Percentiles rank a stretch among this genome's conserved stretches.
These are phyloP conservation scores for Nipponacmea schrenckii DNA, from an alignment of 2,888 invertebrate species.

Conservation along the genomic window DNA sequence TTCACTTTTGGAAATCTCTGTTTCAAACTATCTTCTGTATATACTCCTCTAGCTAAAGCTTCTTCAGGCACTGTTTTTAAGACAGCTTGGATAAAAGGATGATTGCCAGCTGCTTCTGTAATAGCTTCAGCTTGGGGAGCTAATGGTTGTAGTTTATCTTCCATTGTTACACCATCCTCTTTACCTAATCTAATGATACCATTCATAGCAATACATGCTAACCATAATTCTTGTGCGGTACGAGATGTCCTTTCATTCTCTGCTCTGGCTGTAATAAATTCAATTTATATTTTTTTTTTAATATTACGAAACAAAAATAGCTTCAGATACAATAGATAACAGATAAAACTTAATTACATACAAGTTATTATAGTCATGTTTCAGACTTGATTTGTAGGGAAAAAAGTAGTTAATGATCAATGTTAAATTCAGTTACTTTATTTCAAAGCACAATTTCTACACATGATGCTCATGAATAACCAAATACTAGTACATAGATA, in stretches of 20 bases:
- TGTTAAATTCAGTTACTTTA: too few species aligned
- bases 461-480: too few species aligned
- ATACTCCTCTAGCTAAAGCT: constrained; percentile 84
- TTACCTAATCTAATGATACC: constrained; percentile 78
- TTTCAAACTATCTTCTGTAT: constrained; percentile 85
- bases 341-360: not conserved
- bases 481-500: too few species aligned
- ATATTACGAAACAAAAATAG: not conserved
- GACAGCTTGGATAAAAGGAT: constrained; percentile 83
- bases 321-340: not conserved
- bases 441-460: too few species aligned
- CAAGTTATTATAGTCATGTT: too few species aligned
- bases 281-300: not conserved
- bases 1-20: constrained; percentile 77
- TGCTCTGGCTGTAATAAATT: constrained; percentile 58
- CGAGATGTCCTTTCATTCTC: constrained; percentile 68
- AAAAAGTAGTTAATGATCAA: too few species aligned
- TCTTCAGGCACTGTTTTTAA: constrained; percentile 82
- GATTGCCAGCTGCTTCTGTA: constrained; percentile 64
- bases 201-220: constrained; percentile 88
- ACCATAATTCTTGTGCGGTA: constrained; percentile 88
- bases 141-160: constrained; percentile 56
- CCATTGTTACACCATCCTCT: constrained; percentile 51
- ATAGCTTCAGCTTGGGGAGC: constrained; percentile 55
- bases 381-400: too few species aligned